phyloP scores from a whole-genome alignment of 92 coral and sea anemone genomes.

The Zoanthus solanderi region DNA sequence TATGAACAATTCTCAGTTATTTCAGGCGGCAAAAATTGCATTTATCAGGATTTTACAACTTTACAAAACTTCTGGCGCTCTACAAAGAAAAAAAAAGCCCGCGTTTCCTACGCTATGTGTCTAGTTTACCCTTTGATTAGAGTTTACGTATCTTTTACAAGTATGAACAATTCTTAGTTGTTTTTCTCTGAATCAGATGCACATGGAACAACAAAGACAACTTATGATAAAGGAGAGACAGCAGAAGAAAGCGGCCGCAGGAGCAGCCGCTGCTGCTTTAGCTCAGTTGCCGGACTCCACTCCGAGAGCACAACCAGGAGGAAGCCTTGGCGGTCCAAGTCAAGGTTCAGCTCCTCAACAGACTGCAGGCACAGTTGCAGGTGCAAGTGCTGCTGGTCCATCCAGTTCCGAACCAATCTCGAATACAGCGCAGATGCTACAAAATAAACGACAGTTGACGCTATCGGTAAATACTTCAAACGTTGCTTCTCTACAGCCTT shows the following conservation, averaged over 20 bases:
- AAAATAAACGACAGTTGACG: constrained; percentile 84
- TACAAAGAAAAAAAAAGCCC: no score
- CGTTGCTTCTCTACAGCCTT: background rate
- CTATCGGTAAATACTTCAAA: constrained; percentile 69
- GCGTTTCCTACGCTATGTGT: no score
- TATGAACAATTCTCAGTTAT: background rate
- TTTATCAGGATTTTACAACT: no score
- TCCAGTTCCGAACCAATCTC: constrained; percentile 54
- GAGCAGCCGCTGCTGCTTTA: constrained; percentile 46
- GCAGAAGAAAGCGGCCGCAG: constrained; percentile 75
- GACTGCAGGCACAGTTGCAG: constrained; percentile 34
- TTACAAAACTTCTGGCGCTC: no score
- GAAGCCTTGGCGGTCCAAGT: constrained; percentile 32
- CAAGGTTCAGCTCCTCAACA: constrained; percentile 26
- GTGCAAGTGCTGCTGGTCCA: constrained; percentile 56
- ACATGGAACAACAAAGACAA: constrained; percentile 91
- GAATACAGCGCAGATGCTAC: constrained; percentile 60
- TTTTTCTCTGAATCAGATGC: constrained; percentile 64
- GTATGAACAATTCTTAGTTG: background rate
- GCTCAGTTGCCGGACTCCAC: constrained; percentile 47
- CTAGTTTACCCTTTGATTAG: no score
- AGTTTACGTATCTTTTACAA: no score
- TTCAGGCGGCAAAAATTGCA: background rate
- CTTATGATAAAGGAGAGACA: constrained; percentile 84
- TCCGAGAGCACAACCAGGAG: constrained; percentile 22